A percentile compares a stretch with the other conserved stretches of the same genome.
phyloP scores from a whole-genome alignment of 1,140 invertebrate genomes.

The Lethrus apterus region DNA sequence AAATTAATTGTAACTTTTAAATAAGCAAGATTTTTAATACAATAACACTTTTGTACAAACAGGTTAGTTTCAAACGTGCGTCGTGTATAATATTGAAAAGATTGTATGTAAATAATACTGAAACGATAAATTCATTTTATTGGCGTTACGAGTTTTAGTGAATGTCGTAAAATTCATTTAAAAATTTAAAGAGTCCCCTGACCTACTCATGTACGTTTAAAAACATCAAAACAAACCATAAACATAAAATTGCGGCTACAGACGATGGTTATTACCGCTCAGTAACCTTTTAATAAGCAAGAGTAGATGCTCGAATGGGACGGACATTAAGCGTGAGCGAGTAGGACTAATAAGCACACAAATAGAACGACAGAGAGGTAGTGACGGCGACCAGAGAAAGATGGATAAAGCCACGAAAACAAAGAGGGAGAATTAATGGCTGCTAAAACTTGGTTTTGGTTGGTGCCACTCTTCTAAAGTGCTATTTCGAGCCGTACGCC shows the following conservation, averaged over 20 bases:
- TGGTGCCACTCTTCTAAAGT: conserved; percentile 8
- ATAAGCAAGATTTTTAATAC: too few species aligned
- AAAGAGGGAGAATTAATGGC: conserved; percentile 7
- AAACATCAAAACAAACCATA: conserved; percentile 31
- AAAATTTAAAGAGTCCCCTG: conserved; percentile 18
- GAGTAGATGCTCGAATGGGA: conserved; percentile 3
- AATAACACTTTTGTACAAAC: too few species aligned
- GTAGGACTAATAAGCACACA: conserved; percentile 1
- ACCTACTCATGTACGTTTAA: conserved; percentile 21
- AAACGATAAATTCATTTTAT: too few species aligned
- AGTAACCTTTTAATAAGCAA: conserved; percentile 15
- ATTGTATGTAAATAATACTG: too few species aligned
- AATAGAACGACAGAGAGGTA: not conserved
- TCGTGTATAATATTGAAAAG: too few species aligned
- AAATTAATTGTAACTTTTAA: too few species aligned
- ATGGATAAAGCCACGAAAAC: too few species aligned
- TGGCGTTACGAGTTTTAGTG: conserved; percentile 4
- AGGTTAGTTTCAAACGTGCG: too few species aligned
- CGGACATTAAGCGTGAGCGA: not conserved
- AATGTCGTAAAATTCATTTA: conserved; percentile 14
- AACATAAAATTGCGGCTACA: conserved; percentile 22
- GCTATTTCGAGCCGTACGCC: conserved; percentile 12
- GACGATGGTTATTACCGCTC: conserved; percentile 14
- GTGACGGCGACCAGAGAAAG: too few species aligned
- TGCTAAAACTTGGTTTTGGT: conserved; percentile 5